phyloP scores from a whole-genome alignment of 2,113 vertebrate genomes.

The Cheirogaleus medius region DNA sequence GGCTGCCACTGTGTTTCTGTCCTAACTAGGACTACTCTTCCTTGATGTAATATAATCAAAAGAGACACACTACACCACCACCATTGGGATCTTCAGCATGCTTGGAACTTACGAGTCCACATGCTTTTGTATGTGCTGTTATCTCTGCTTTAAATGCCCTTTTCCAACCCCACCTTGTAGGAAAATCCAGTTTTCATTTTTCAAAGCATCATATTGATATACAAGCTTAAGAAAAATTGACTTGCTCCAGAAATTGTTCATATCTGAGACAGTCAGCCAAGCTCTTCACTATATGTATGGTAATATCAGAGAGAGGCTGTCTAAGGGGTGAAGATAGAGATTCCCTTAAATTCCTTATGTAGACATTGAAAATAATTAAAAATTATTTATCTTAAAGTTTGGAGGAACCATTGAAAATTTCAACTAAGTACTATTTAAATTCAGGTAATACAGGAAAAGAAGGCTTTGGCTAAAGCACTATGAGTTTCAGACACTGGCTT shows the following conservation, averaged over 20 bases:
- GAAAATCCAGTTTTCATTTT: neutral
- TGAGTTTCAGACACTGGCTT: neutral
- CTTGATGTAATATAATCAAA: neutral
- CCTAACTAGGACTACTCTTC: neutral
- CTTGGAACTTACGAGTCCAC: neutral
- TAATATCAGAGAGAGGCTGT: neutral
- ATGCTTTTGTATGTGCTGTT: fast-evolving
- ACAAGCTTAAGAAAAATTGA: neutral
- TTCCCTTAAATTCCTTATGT: neutral
- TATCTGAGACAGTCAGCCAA: neutral
- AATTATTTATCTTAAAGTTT: neutral
- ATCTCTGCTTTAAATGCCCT: neutral
- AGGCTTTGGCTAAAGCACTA: neutral
- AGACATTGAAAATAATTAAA: neutral
- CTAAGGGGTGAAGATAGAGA: neutral
- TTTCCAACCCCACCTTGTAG: neutral
- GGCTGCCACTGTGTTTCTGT: neutral
- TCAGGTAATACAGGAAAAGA: neutral
- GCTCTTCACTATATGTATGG: neutral
- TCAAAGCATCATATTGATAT: neutral
- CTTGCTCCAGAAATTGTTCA: neutral
- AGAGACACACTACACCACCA: neutral
- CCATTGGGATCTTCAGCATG: fast-evolving
- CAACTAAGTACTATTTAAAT: slow-evolving; percentile 3
- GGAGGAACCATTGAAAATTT: neutral